Conservation (phyloP, 2,113 vertebrate species). For the Acrocephalus kingi region DNA sequence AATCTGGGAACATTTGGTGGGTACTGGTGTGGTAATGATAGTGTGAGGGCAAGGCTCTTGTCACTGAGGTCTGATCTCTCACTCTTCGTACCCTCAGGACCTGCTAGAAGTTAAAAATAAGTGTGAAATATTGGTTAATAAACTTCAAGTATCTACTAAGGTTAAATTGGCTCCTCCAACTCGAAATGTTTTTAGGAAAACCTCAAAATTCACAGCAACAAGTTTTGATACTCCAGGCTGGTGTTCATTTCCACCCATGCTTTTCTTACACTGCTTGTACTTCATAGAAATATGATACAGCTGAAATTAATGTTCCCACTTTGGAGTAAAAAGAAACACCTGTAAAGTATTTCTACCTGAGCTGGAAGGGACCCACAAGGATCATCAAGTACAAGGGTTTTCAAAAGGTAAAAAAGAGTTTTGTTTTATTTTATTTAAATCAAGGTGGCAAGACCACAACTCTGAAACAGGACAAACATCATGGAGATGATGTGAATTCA, state of each 20-base stretch:
- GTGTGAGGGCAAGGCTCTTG: background rate
- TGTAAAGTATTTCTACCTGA: background rate
- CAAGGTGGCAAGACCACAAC: background rate
- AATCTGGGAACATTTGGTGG: background rate
- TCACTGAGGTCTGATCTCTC: accelerated
- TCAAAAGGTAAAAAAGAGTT: background rate
- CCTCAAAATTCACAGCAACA: background rate
- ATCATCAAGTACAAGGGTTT: background rate
- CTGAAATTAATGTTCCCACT: background rate
- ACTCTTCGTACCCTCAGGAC: background rate
- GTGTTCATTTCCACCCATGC: background rate
- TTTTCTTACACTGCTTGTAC: background rate
- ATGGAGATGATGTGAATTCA: background rate
- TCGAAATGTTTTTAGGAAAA: background rate
- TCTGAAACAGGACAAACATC: background rate
- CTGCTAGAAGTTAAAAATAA: background rate
- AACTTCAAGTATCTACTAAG: background rate
- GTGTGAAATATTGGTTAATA: background rate
- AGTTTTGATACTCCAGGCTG: background rate
- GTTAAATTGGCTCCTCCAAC: background rate
- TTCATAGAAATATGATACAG: background rate
- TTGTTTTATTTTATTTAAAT: background rate
- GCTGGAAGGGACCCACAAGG: background rate
- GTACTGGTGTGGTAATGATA: background rate
- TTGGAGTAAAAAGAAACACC: background rate